phyloP scores from a whole-genome alignment of 2,113 vertebrate species.

The Mesembrinibis cayennensis region DNA sequence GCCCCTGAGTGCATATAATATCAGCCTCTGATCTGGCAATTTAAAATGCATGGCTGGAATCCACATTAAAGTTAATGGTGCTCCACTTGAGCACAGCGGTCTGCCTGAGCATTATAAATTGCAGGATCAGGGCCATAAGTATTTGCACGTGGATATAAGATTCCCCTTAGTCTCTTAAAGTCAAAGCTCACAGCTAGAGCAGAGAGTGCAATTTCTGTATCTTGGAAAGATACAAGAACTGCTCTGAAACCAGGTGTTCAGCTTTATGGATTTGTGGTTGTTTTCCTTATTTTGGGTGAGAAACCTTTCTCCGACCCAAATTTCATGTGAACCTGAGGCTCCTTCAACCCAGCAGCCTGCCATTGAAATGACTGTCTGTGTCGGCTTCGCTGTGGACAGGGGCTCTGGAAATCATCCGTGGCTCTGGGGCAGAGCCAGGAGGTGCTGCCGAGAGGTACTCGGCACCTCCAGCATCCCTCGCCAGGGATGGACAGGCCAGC shows the following conservation, averaged over 20 bases:
- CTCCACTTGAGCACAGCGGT: background rate
- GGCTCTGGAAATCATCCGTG: background rate
- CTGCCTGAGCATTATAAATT: background rate
- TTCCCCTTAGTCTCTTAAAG: background rate
- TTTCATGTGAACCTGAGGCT: background rate
- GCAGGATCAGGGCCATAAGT: background rate
- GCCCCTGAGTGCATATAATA: background rate
- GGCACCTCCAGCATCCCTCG: fast-evolving
- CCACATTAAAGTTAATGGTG: conserved; percentile 19
- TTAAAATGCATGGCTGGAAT: conserved; percentile 6
- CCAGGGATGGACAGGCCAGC: background rate
- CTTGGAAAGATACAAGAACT: background rate
- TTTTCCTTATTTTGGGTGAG: background rate
- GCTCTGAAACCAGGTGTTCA: background rate
- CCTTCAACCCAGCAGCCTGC: background rate
- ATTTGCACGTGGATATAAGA: background rate
- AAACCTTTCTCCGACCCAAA: background rate
- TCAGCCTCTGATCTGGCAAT: background rate
- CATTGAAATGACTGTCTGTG: background rate
- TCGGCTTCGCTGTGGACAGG: fast-evolving
- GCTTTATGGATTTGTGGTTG: background rate
- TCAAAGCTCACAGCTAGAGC: background rate
- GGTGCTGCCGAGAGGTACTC: fast-evolving
- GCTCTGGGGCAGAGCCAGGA: background rate
- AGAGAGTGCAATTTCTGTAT: background rate